Base-by-base conservation (phyloP, 1,140 invertebrate genomes). In the Meloidogyne chitwoodi region DNA sequence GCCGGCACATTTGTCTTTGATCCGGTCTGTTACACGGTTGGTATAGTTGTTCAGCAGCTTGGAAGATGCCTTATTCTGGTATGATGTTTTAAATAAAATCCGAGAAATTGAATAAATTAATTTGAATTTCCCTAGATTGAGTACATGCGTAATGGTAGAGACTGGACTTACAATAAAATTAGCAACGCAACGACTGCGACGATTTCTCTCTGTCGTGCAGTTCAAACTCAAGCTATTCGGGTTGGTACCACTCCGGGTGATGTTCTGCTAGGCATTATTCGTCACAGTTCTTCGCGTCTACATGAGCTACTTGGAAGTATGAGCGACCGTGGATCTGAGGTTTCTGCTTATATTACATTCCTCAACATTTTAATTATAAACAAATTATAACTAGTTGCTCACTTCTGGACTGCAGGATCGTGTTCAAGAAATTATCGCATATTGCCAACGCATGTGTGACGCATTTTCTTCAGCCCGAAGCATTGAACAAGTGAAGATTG, bases 161-260 rank as follows among this genome's bases (percentile, higher is more conserved):
- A 79, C 34, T 79, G 78, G 78, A 75, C 78, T 4, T 81, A 56
- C 56, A 61, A 80, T 24, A 70, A 79, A 38, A 38, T 75, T 44
- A 70, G 72, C 8, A 38, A 79, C n/a, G n/a, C 71, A 8, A 68
- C 77, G 1, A 34, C 69, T 5, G 26, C 68, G n/a, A 63, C 68
- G 27, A 34, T 44, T 34, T 74, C 81, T 2, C 22, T 79, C 24
- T 76, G 79, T 69, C 34, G 44, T 24, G 61, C 63, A 22, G 66
- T 80, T n/a, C 74, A 81, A 24, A 61, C 14, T 24, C 74, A 79
- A 34, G 78, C 77, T n/a, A 73, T n/a, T 31, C 24, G 63, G 14
- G 29, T 65, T 10, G n/a, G 41, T 1, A 66, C 61, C n/a, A 56
- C 68, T 24, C 78, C 78, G 0, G 78, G 70, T 10, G 78, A 77